These are phyloP conservation scores for Xanthorhoe designata DNA, from an alignment of 2,888 invertebrate species.

Conservation along the genomic window DNA sequence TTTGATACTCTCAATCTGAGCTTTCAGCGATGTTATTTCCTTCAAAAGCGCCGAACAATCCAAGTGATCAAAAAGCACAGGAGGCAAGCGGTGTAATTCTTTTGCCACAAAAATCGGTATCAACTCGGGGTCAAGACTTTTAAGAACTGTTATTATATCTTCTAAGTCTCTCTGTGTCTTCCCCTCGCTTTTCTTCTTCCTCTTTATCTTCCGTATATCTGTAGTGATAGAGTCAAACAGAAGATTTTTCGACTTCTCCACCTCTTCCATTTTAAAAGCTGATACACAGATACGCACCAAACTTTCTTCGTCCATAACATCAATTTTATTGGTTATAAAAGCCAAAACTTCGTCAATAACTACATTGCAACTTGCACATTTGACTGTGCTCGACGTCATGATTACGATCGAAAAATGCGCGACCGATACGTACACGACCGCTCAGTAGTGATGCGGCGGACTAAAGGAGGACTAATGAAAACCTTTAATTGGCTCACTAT, in stretches of 20 bases:
- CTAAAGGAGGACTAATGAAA: too few relatives aligned
- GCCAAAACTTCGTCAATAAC: conserved; percentile 11
- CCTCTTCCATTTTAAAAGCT: conserved; percentile 8
- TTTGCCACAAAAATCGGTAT: conserved; percentile 24
- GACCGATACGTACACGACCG: too few relatives aligned
- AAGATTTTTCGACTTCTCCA: conserved; percentile 13
- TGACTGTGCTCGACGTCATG: too few relatives aligned
- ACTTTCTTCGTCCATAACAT: conserved; percentile 8
- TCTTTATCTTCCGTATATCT: background rate
- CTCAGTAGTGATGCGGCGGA: too few relatives aligned
- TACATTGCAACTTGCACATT: background rate
- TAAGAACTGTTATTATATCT: conserved; percentile 18
- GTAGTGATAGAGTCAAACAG: conserved; percentile 11
- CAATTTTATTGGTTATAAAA: background rate
- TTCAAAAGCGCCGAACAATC: conserved; percentile 3
- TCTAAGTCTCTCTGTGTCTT: conserved; percentile 16
- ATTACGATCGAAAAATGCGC: too few relatives aligned
- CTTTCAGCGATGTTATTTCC: background rate
- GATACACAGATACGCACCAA: conserved; percentile 15
- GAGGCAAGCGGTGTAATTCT: conserved; percentile 21
- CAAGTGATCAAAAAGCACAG: conserved; percentile 16
- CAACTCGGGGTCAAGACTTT: conserved; percentile 4
- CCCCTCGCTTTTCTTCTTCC: background rate
- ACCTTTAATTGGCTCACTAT: too few relatives aligned
- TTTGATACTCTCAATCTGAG: too few relatives aligned